Conservation (phyloP, 2,888 invertebrate genomes). For the Drosophila multiciliata region DNA sequence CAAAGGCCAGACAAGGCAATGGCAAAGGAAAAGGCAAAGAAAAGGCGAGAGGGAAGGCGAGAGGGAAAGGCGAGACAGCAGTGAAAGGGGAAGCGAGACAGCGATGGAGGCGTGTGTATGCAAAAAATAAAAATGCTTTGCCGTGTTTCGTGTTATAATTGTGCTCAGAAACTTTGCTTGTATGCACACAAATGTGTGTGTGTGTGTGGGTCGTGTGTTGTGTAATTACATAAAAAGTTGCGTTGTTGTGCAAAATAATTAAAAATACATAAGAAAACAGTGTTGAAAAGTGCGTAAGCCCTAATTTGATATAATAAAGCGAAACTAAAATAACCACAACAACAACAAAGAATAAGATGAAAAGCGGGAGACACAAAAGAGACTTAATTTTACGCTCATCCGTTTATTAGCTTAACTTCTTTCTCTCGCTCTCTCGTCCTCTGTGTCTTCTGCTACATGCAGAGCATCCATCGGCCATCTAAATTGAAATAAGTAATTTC, state of each 20-base stretch:
- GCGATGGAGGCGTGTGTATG: constrained; percentile 12
- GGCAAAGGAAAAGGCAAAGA: constrained; percentile 17
- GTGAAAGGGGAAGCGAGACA: not conserved
- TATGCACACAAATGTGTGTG: not conserved
- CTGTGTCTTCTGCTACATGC: not conserved
- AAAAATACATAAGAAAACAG: constrained; percentile 58
- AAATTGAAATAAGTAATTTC: fast-evolving
- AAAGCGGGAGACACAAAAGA: not conserved
- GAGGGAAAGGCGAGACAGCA: constrained; percentile 37
- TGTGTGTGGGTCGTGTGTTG: not conserved
- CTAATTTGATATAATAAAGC: constrained; percentile 16
- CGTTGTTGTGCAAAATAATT: constrained; percentile 59
- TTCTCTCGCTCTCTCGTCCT: not conserved
- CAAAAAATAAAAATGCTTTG: constrained; percentile 7
- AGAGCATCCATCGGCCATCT: not conserved
- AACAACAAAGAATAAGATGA: not conserved
- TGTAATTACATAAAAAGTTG: constrained; percentile 7
- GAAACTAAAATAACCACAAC: constrained; percentile 22
- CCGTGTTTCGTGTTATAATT: constrained; percentile 26
- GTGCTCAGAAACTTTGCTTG: constrained; percentile 13
- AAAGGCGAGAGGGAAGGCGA: constrained; percentile 9
- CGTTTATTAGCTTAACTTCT: not conserved
- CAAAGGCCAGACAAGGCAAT: constrained; percentile 19
- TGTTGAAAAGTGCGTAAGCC: constrained; percentile 40
- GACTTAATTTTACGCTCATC: constrained; percentile 1